Percentiles rank a stretch among this genome's conserved stretches.
Evolutionary conservation across 2,888 invertebrate genomes (phyloP).

Genomic region (Sipha maydis): DNA sequence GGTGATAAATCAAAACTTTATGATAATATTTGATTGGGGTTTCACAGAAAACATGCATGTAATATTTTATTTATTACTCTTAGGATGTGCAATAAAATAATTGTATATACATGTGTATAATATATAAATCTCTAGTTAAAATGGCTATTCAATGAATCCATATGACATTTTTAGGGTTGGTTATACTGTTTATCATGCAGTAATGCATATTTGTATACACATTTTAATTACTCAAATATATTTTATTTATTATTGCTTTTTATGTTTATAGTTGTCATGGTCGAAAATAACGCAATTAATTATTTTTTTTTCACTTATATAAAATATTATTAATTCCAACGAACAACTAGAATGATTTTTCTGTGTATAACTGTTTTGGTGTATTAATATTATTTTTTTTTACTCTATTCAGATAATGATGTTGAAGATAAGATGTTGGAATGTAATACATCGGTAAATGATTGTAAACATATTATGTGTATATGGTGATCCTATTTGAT

Average conservation of each 20-base stretch:
- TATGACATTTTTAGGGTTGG: constrained; percentile 46
- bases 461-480: too few species aligned
- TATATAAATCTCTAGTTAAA: constrained; percentile 42
- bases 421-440: too few species aligned
- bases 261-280: constrained; percentile 6
- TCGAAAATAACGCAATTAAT: too few species aligned
- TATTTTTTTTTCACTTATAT: too few species aligned
- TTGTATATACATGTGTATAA: neutral
- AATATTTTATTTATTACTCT: constrained; percentile 44
- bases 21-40: constrained; percentile 43
- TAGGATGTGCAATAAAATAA: constrained; percentile 38
- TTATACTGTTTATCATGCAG: constrained; percentile 34
- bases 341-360: too few species aligned
- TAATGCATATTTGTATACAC: constrained; percentile 16
- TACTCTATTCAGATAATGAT: too few species aligned
- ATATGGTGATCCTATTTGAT: too few species aligned
- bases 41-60: constrained; percentile 20
- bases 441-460: too few species aligned
- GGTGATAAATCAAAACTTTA: constrained; percentile 40
- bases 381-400: too few species aligned
- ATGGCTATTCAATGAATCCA: constrained; percentile 42
- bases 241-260: constrained; percentile 31
- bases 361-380: too few species aligned
- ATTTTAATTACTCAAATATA: constrained; percentile 43
- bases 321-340: too few species aligned